Evolutionary conservation across 2,888 invertebrate species (phyloP), one percentile per base, ranked within the genome.

Genomic region (Athetis lepigone): DNA sequence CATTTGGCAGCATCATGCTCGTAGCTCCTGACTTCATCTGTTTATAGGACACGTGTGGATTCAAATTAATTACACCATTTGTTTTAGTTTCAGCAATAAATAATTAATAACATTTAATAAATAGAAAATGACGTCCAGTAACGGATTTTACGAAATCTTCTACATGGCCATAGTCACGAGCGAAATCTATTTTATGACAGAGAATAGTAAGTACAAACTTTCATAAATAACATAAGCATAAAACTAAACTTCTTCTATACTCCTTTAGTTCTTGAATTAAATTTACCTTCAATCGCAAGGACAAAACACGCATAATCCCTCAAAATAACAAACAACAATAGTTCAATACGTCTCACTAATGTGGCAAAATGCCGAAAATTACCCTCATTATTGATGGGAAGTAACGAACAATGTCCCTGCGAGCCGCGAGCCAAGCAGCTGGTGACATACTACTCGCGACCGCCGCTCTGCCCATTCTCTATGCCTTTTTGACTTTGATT

Each of bases 401-500:
- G 84, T 79, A 70, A 83, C 79, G 85, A 84, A 91, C 86, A 90
- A 90, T 85, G 89, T 89, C 83, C 87, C 87, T 83, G 76, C 74
- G 84, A 79, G 69, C 75, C 81, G 76, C 80, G 77, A 73, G 76
- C 79, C 75, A 76, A 75, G 88, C 94, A 95, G 95, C 94, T 94
- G 95, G 93, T 88, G 92, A 92, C 93, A 90, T 88, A 90, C 72
- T 87, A 85, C 89, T 88, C 91, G 91, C 90, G 92, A 87, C 90
- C 91, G 87, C 90, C 89, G 88, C 88, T 90, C 87, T 87, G 83
- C 84, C 89, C 88, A 93, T 95, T 95, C 92, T 92, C 91, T 93
- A 92, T 93, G 95, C 95, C 95, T 94, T 95, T 95, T 95, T 95
- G 95, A 95, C 95, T 95, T 95, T 95, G 95, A 95, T 95, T 95